phyloP scores from a whole-genome alignment of 2,888 invertebrate species.

The Hypselothyrea guttata region DNA sequence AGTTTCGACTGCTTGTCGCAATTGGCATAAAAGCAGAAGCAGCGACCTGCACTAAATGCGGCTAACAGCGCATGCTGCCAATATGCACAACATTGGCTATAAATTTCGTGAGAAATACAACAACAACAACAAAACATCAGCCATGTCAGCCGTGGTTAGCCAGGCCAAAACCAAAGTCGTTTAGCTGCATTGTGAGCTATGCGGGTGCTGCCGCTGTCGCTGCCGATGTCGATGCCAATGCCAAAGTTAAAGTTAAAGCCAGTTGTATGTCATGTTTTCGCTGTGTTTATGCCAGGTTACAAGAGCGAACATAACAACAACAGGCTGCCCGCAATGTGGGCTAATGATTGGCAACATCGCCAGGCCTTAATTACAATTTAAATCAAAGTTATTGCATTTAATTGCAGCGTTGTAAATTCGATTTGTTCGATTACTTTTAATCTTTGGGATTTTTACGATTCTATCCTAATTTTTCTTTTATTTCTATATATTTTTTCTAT shows the following conservation, averaged over 20 bases:
- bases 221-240: conserved; percentile 40
- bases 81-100: conserved; percentile 72
- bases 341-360: conserved; percentile 19
- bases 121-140: conserved; percentile 28
- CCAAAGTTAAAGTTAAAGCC: no score
- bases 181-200: conserved; percentile 52
- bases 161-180: conserved; percentile 33
- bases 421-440: no score
- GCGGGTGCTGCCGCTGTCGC: conserved; percentile 55
- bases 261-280: conserved; percentile 65
- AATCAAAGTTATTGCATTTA: no score
- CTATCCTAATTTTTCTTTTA: no score
- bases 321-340: conserved; percentile 26
- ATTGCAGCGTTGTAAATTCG: no score
- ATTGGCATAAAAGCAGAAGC: conserved; percentile 69
- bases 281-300: conserved; percentile 53
- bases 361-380: no score
- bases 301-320: conserved; percentile 14
- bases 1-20: conserved; percentile 14
- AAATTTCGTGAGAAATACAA: conserved; percentile 51
- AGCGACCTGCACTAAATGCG: conserved; percentile 60
- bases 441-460: no score
- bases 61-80: conserved; percentile 60
- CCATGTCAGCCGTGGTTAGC: conserved; percentile 58
- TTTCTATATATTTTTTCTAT: neutral